Evolutionary conservation across 2,797 vertebrate genomes (phyloP).

Genomic region (Morelia viridis): DNA sequence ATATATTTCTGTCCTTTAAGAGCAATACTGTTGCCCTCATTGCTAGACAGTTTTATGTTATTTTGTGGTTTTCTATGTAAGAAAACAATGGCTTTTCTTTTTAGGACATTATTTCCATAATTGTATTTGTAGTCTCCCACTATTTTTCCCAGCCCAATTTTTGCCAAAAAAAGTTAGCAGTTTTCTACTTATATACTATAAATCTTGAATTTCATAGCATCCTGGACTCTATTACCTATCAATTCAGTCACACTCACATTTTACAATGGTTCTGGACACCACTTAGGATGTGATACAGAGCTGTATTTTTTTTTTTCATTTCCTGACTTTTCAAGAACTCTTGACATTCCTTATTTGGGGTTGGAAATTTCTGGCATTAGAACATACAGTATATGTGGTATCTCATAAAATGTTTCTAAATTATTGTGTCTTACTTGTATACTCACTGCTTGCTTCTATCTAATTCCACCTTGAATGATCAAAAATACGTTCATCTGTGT

Average conservation of each 20-base stretch:
- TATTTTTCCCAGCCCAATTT: slow-evolving; percentile 78
- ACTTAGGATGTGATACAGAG: background rate
- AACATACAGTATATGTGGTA: background rate
- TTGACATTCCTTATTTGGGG: background rate
- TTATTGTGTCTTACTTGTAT: background rate
- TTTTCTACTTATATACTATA: background rate
- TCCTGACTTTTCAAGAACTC: background rate
- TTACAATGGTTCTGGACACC: background rate
- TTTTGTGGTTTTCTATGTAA: background rate
- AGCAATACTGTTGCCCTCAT: background rate
- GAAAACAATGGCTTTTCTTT: slow-evolving; percentile 47
- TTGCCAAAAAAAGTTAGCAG: slow-evolving; percentile 73
- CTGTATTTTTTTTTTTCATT: background rate
- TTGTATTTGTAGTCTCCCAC: slow-evolving; percentile 74
- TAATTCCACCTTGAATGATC: background rate
- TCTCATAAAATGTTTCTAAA: background rate
- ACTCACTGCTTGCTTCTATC: background rate
- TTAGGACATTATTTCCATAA: slow-evolving; percentile 79
- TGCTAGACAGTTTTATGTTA: background rate
- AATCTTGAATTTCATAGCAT: background rate
- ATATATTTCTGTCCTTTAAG: background rate
- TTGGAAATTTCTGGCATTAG: background rate
- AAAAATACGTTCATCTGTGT: background rate
- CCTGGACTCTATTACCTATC: background rate
- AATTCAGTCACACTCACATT: background rate